Percentiles rank a stretch among this genome's conserved stretches.
phyloP scores from a whole-genome alignment of 2,888 invertebrate genomes.

The Xestia c-nigrum region DNA sequence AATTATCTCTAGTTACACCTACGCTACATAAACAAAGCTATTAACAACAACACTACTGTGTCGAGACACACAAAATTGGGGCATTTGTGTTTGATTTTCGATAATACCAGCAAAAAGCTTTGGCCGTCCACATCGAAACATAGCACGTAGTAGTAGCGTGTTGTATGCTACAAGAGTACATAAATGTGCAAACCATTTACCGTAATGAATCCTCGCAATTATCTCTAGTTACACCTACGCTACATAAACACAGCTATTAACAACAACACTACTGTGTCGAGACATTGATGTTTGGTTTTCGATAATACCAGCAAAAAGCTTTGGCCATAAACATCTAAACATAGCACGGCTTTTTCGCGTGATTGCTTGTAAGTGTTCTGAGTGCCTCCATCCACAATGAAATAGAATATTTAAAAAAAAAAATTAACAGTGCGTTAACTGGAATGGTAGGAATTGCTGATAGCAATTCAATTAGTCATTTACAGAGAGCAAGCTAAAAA shows the following conservation, averaged over 20 bases:
- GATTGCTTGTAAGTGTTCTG: neutral
- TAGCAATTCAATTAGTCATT: neutral
- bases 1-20: too few species aligned
- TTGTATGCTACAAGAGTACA: too few species aligned
- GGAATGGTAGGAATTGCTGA: neutral
- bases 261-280: neutral
- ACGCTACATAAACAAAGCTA: too few species aligned
- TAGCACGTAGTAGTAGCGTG: too few species aligned
- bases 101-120: too few species aligned
- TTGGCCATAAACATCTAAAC: neutral
- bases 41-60: too few species aligned
- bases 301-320: neutral
- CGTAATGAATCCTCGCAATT: constrained; percentile 45
- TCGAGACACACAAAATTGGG: too few species aligned
- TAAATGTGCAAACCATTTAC: constrained; percentile 44
- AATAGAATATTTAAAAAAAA: neutral
- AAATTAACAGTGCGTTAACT: neutral
- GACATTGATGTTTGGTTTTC: constrained; percentile 11
- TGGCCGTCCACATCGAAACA: too few species aligned
- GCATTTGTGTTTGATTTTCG: too few species aligned
- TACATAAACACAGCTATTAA: constrained; percentile 19
- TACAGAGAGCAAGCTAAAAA: neutral
- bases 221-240: constrained; percentile 39
- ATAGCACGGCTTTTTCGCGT: neutral
- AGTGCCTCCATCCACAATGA: neutral